Base-by-base conservation (phyloP, 2,888 invertebrate genomes). In the Anoncus sp. region DNA sequence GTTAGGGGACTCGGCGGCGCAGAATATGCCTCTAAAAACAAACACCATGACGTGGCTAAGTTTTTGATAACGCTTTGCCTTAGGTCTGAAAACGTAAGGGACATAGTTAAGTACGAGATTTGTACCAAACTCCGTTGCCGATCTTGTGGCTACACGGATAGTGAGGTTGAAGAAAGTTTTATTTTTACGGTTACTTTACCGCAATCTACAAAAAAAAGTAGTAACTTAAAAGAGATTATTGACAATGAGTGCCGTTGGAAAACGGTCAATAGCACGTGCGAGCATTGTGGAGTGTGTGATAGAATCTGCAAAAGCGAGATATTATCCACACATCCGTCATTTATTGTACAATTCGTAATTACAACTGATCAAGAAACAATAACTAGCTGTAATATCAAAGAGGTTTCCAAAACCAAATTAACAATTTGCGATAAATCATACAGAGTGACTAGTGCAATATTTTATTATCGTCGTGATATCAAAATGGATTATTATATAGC, bases 381-480 rank as follows among this genome's bases (percentile, higher is more conserved):
- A 20, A 12, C 22, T 22, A 38, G 22, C 35, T 40, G n/a, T 40
- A 43, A 27, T 16, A 66, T 53, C 22, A 66, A 47, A 31, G 31
- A 9, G 16, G 18, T 67, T 7, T 22, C 67, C 1, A 67, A 12
- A 6, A 35, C 43, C 10, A 57, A 22, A 5, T 22, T 67, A 35
- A 31, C 10, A 9, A 10, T 59, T 9, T 57, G 35, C 31, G 45
- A 20, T 22, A 69, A 20, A 20, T 53, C 59, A 43, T 70, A 51
- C 43, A 70, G 51, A 70, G 70, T 60, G 14, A 45, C 27, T 20
- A 60, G 70, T 43, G 70, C 51, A 12, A 9, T 70, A 27, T 70
- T 60, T 4, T 60, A 70, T 60, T 38, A 70, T 6, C 51, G 70
- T 3, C 7, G 10, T 16, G 24, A 51, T 20, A 16, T 70, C 18